Percentiles rank a stretch among this genome's conserved stretches.
phyloP scores from a whole-genome alignment of 2,113 vertebrate genomes.

The Puntigrus tetrazona region DNA sequence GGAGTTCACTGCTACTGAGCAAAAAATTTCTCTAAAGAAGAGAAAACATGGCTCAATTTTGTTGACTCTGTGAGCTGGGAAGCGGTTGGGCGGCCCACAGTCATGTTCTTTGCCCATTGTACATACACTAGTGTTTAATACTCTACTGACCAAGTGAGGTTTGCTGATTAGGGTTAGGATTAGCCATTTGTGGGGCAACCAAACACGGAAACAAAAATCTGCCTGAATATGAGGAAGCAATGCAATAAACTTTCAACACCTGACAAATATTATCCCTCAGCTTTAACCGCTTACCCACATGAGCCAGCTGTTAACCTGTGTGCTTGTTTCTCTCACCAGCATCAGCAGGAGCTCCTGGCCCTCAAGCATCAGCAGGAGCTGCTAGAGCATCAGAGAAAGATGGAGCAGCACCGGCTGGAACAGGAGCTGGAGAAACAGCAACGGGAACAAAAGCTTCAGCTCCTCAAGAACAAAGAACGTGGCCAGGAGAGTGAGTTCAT shows the following conservation, averaged over 20 bases:
- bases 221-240: not conserved
- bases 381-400: slow-evolving; percentile 93
- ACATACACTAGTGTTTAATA: too few relatives aligned
- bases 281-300: not conserved
- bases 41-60: not conserved
- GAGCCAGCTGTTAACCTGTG: not conserved
- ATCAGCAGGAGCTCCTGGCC: slow-evolving; percentile 93
- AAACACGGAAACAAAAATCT: too few relatives aligned
- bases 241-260: not conserved
- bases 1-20: not conserved
- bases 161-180: too few relatives aligned
- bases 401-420: slow-evolving; percentile 91
- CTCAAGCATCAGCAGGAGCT: slow-evolving; percentile 96
- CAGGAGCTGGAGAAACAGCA: slow-evolving; percentile 95
- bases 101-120: too few relatives aligned
- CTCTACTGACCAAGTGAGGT: too few relatives aligned
- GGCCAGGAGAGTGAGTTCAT: slow-evolving; percentile 91
- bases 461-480: slow-evolving; percentile 95
- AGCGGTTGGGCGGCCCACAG: not conserved
- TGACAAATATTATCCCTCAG: not conserved
- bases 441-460: slow-evolving; percentile 90
- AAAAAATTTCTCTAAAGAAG: not conserved
- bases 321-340: slow-evolving; percentile 69
- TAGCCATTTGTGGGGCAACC: too few relatives aligned
- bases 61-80: not conserved